Base-by-base conservation (phyloP, 2,888 invertebrate species). In the Choristoneura rosaceana region DNA sequence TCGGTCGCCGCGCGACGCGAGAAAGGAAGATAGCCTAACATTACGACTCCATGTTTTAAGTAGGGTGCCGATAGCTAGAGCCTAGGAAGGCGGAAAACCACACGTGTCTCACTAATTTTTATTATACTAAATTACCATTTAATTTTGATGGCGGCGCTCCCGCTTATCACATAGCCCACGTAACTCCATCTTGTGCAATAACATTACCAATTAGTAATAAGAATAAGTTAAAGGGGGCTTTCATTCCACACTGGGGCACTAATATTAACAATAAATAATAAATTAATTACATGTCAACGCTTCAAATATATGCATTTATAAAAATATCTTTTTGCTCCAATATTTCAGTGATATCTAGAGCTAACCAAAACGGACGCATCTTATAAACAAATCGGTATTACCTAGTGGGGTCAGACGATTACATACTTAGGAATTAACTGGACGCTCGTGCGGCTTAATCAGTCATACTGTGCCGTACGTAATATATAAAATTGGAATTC, bases 101-200 rank as follows among this genome's bases (percentile, higher is more conserved):
- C 71, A 41, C 62, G 70, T 66, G 70, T 52, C 17, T 33, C 60
- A 66, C 64, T 59, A 71, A 34, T 12, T 59, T 60, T 41, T 63
- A 74, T 61, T 71, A 71, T 74, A 62, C 50, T 43, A 82, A 83
- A 74, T 89, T 90, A 90, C 90, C 90, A 84, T 84, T 83, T 83
- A 58, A 85, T 75, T 84, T 83, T 83, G 59, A 85, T 75, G 74
- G 81, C 81, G 74, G 83, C 80, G 77, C 81, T 79, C 77, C 84
- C 84, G 78, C 86, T 82, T 81, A 86, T 78, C 77, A 82, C 70
- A 80, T 82, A 88, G 78, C 78, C 76, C 82, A 84, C 81, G 86
- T 86, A 83, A 76, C 83, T 83, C 92, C 92, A 90, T 79, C 91
- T 91, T 84, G 58, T 62, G 83, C 74, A 85, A 84, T 74, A 74